These are phyloP conservation scores for Atta cephalotes DNA, from an alignment of 1,140 invertebrate species.

Conservation along the genomic window DNA sequence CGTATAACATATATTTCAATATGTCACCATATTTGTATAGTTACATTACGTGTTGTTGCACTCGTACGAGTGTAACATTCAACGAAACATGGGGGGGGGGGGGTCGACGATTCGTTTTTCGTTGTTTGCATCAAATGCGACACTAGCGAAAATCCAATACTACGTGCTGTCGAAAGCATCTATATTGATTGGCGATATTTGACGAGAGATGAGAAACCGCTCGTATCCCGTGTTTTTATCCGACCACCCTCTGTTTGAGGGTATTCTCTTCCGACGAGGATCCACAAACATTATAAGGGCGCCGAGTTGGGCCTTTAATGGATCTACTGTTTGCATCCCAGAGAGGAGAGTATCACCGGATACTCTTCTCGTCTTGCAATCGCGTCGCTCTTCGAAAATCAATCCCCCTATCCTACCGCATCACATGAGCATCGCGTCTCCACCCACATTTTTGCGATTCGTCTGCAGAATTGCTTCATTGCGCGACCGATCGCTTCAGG, in stretches of 20 bases:
- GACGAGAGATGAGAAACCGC: slow-evolving; percentile 45
- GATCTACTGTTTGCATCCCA: slow-evolving; percentile 76
- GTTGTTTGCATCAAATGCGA: slow-evolving; percentile 42
- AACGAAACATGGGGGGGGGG: background rate
- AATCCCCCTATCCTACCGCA: slow-evolving; percentile 54
- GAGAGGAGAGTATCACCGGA: slow-evolving; percentile 66
- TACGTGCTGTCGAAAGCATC: slow-evolving; percentile 2
- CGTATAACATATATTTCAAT: background rate
- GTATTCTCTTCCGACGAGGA: slow-evolving; percentile 60
- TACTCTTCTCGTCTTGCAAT: slow-evolving; percentile 48
- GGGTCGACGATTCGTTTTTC: background rate
- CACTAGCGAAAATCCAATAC: slow-evolving; percentile 24
- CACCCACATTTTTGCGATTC: slow-evolving; percentile 47
- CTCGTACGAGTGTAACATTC: background rate
- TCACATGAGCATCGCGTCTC: background rate
- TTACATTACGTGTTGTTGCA: background rate
- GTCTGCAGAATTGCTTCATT: slow-evolving; percentile 41
- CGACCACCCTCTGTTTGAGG: slow-evolving; percentile 19
- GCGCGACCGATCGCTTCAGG: slow-evolving; percentile 14
- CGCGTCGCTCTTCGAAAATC: slow-evolving; percentile 66
- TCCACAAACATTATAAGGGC: slow-evolving; percentile 69
- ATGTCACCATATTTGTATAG: background rate
- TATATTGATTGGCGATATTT: slow-evolving; percentile 56
- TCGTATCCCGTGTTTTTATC: slow-evolving; percentile 59
- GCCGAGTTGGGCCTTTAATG: slow-evolving; percentile 69